Conservation (phyloP, 2,113 vertebrate species). For the Salminus brasiliensis region DNA sequence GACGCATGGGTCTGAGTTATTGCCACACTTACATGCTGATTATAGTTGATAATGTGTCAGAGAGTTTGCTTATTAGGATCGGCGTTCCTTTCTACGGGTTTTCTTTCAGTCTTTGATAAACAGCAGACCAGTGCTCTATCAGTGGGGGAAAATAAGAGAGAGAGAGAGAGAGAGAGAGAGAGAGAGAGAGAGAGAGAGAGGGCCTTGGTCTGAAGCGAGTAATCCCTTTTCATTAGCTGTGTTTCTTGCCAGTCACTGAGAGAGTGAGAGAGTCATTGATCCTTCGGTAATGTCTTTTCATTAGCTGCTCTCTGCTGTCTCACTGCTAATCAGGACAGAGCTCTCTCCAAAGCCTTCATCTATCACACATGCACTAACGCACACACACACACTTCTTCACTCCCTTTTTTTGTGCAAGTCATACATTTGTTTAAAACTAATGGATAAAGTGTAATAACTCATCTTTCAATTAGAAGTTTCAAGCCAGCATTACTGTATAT, state of each 20-base stretch:
- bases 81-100: neutral
- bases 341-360: constrained; percentile 18
- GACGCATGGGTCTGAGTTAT: neutral
- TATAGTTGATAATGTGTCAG: constrained; percentile 1
- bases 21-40: neutral
- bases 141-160: neutral
- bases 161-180: neutral
- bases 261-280: constrained; percentile 42
- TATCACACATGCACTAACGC: constrained; percentile 9
- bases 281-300: constrained; percentile 53
- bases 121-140: neutral
- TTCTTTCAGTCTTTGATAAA: neutral
- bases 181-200: constrained; percentile 2
- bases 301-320: constrained; percentile 35
- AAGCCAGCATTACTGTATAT: no score
- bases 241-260: constrained; percentile 31
- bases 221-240: constrained; percentile 47
- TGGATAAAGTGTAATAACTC: no score
- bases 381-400: neutral
- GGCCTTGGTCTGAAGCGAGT: constrained; percentile 40
- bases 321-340: constrained; percentile 46
- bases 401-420: neutral
- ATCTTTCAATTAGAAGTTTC: no score
- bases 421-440: no score
- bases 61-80: neutral